These are phyloP conservation scores for Dunckerocampus dactyliophorus DNA, from an alignment of 2,113 vertebrate species.

Conservation along the genomic window DNA sequence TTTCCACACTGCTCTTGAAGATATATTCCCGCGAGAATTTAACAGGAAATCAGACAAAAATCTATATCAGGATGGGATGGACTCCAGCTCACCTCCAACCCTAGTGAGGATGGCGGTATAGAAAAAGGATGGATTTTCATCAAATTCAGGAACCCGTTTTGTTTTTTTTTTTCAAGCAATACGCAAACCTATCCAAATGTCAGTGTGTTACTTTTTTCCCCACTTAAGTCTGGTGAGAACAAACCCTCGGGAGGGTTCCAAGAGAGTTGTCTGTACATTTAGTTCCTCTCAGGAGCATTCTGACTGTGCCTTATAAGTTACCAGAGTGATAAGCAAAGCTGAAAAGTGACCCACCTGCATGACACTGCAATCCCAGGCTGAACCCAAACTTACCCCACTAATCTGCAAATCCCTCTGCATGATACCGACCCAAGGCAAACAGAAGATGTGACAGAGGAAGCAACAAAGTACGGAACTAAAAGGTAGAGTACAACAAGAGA, in stretches of 20 bases:
- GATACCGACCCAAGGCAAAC: neutral
- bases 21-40: too few species aligned
- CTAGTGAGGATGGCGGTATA: too few species aligned
- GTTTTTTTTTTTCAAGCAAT: too few species aligned
- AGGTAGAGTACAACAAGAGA: neutral
- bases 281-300: neutral
- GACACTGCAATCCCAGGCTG: neutral
- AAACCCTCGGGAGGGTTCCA: neutral
- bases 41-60: too few species aligned
- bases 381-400: neutral
- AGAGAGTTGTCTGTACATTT: neutral
- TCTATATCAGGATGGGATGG: too few species aligned
- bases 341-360: constrained; percentile 1
- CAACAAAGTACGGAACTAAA: neutral
- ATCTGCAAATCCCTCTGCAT: neutral
- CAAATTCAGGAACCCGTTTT: too few species aligned
- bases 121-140: too few species aligned
- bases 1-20: too few species aligned
- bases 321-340: neutral
- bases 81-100: too few species aligned
- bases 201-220: neutral
- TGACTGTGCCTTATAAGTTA: neutral
- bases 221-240: neutral
- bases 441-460: neutral
- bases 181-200: too few species aligned